Conservation (phyloP, 1,140 invertebrate genomes). For the Cotesia vestalis region DNA sequence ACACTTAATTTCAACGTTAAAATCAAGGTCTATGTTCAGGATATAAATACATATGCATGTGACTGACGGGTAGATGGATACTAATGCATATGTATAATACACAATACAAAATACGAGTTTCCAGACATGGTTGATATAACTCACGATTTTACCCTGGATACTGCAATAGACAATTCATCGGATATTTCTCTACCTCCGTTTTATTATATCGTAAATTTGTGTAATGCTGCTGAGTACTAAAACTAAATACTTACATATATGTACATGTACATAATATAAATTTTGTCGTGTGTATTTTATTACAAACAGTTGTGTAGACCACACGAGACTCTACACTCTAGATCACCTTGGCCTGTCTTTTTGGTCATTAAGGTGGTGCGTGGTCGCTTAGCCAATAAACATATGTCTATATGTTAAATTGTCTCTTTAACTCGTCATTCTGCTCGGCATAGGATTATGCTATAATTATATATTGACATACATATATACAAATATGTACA, state of each 20-base stretch:
- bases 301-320: not conserved
- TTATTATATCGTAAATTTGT: not conserved
- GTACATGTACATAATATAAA: conserved; percentile 1
- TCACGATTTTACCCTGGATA: no score
- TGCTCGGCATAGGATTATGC: not conserved
- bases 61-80: not conserved
- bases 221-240: no score
- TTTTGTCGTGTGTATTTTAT: conserved; percentile 1
- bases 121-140: no score
- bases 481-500: no score
- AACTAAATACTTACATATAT: not conserved
- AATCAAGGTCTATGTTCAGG: conserved; percentile 31
- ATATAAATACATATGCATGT: conserved; percentile 33
- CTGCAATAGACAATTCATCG: no score
- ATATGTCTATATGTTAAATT: conserved; percentile 1
- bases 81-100: conserved; percentile 29
- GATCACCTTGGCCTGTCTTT: conserved; percentile 22
- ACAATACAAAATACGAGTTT: conserved; percentile 7
- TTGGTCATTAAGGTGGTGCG: conserved; percentile 16
- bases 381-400: not conserved
- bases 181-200: not conserved
- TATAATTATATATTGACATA: no score
- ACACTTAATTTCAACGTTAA: conserved; percentile 16
- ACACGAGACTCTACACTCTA: conserved; percentile 1
- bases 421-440: conserved; percentile 1